Evolutionary conservation across 2,797 vertebrate genomes (phyloP).

Genomic region (Bovichtus variegatus): DNA sequence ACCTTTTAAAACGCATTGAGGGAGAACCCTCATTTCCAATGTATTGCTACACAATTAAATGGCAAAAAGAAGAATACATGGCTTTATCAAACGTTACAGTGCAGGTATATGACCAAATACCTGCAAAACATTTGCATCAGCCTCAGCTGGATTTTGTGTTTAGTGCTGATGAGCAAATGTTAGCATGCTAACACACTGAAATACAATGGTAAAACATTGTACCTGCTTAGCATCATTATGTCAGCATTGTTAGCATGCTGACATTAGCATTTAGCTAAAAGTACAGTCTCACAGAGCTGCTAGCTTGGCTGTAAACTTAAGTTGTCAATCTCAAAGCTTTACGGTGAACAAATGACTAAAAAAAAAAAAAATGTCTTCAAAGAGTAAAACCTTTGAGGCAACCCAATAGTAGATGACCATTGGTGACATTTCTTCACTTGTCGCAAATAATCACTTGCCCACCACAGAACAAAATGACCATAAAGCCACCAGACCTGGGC

Average conservation of each 20-base stretch:
- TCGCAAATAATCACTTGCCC: neutral
- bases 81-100: too few relatives aligned
- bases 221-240: neutral
- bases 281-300: too few relatives aligned
- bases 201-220: neutral
- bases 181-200: neutral
- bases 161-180: neutral
- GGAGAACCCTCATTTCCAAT: too few relatives aligned
- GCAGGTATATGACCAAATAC: neutral
- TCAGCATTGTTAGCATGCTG: neutral
- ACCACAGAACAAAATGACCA: neutral
- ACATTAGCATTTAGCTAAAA: neutral
- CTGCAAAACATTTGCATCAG: neutral
- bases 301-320: too few relatives aligned
- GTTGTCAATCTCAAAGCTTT: neutral
- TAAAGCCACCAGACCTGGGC: neutral
- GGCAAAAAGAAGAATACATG: too few relatives aligned
- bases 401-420: neutral
- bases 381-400: neutral
- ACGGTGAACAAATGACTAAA: neutral
- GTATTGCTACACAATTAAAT: too few relatives aligned
- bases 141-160: neutral
- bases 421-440: neutral
- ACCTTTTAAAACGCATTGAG: too few relatives aligned
- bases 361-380: neutral